A percentile compares a stretch with the other conserved stretches of the same genome.
Conservation (phyloP, 2,888 invertebrate species). For the Agrotis segetum region DNA sequence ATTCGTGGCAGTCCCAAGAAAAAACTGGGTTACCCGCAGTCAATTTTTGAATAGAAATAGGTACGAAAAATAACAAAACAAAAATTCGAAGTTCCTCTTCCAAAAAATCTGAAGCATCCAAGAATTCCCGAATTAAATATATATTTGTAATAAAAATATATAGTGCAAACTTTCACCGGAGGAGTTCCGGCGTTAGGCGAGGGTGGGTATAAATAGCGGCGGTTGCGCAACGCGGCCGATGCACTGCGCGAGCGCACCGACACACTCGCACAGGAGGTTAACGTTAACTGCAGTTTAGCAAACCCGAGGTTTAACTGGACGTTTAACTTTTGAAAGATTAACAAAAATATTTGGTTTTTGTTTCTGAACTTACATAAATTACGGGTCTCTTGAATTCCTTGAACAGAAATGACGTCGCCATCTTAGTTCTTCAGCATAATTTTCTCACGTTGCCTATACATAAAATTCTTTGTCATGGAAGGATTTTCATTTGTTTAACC, state of each 20-base stretch:
- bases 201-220: slow-evolving; percentile 72
- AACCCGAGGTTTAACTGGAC: slow-evolving; percentile 17
- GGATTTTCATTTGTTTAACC: slow-evolving; percentile 11
- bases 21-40: not conserved
- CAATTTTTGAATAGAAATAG: too few relatives aligned
- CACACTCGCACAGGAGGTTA: slow-evolving; percentile 45
- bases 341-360: too few relatives aligned
- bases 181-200: slow-evolving; percentile 69
- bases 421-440: too few relatives aligned
- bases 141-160: slow-evolving; percentile 52
- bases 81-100: too few relatives aligned
- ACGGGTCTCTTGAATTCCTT: too few relatives aligned
- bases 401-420: too few relatives aligned
- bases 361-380: too few relatives aligned
- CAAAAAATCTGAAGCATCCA: slow-evolving; percentile 7
- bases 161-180: slow-evolving; percentile 67
- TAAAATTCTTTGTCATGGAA: too few relatives aligned
- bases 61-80: not conserved
- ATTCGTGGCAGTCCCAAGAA: not conserved
- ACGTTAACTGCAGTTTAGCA: slow-evolving; percentile 47
- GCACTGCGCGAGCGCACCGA: slow-evolving; percentile 68
- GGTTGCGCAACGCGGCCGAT: slow-evolving; percentile 78
- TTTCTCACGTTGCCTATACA: too few relatives aligned
- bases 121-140: slow-evolving; percentile 43
- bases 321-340: not conserved